Evolutionary conservation across 2,797 vertebrate genomes (phyloP).

Genomic region (Parauchenoglanis punctatus): DNA sequence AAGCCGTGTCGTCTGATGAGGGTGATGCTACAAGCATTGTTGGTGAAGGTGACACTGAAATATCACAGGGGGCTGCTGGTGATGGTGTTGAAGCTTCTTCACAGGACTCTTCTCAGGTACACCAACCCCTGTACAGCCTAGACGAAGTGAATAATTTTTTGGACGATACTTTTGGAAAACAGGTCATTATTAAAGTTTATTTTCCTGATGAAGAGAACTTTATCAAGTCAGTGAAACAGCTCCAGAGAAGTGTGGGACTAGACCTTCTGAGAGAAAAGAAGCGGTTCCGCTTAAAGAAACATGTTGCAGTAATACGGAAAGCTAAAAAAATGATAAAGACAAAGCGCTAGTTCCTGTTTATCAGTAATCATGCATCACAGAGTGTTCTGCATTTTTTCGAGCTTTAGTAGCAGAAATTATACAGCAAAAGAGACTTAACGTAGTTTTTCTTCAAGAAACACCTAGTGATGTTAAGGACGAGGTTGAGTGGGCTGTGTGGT

Average conservation of each 20-base stretch:
- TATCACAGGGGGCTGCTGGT: background rate
- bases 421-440: background rate
- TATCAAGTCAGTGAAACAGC: background rate
- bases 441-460: conserved; percentile 4
- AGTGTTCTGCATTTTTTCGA: background rate
- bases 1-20: background rate
- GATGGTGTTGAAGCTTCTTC: background rate
- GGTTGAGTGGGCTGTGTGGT: background rate
- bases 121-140: background rate
- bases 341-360: background rate
- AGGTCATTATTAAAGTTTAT: background rate
- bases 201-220: conserved; percentile 8
- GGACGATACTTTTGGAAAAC: background rate
- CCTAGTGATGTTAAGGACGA: conserved; percentile 1
- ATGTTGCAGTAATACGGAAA: background rate
- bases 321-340: background rate
- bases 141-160: background rate
- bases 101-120: background rate
- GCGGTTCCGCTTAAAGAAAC: background rate
- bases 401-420: background rate
- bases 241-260: background rate
- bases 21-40: background rate
- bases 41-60: background rate
- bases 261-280: background rate
- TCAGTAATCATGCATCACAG: background rate